phyloP scores from a whole-genome alignment of 2,797 vertebrate species.

The Arnoldichthys spilopterus region DNA sequence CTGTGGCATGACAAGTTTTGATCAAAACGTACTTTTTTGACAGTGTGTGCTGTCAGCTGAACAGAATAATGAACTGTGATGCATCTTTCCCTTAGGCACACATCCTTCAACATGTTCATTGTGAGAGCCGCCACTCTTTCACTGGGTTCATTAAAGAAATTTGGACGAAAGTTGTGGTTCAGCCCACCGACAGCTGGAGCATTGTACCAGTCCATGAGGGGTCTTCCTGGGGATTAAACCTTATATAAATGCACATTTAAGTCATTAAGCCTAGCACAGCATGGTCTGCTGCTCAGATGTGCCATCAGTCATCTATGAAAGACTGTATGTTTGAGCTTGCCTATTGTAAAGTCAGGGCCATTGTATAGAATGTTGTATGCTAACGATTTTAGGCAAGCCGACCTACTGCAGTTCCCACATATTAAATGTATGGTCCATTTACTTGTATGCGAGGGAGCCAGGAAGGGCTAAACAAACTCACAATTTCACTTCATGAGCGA shows the following conservation, averaged over 20 bases:
- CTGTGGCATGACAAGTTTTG: constrained; percentile 45
- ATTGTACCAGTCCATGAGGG: constrained; percentile 58
- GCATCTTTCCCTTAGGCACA: constrained; percentile 35
- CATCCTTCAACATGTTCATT: constrained; percentile 57
- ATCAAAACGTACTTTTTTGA: constrained; percentile 43
- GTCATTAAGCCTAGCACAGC: constrained; percentile 41
- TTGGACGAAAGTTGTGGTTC: constrained; percentile 47
- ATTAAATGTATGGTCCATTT: neutral
- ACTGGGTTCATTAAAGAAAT: constrained; percentile 53
- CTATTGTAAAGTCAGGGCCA: constrained; percentile 28
- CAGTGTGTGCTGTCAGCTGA: constrained; percentile 25
- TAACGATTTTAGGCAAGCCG: neutral
- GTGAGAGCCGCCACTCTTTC: constrained; percentile 47
- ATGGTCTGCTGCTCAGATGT: constrained; percentile 38
- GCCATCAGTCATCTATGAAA: constrained; percentile 46
- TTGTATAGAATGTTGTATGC: constrained; percentile 9
- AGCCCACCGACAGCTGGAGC: constrained; percentile 55
- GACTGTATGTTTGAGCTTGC: constrained; percentile 34
- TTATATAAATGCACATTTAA: constrained; percentile 41
- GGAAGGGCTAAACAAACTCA: neutral
- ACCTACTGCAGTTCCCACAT: neutral
- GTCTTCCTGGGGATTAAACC: constrained; percentile 58
- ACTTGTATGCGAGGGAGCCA: neutral
- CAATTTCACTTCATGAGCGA: neutral
- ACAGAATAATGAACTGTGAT: constrained; percentile 31